These are phyloP conservation scores for Pocillopora grandis DNA, from an alignment of 92 coral and sea anemone genomes.

Conservation along the genomic window DNA sequence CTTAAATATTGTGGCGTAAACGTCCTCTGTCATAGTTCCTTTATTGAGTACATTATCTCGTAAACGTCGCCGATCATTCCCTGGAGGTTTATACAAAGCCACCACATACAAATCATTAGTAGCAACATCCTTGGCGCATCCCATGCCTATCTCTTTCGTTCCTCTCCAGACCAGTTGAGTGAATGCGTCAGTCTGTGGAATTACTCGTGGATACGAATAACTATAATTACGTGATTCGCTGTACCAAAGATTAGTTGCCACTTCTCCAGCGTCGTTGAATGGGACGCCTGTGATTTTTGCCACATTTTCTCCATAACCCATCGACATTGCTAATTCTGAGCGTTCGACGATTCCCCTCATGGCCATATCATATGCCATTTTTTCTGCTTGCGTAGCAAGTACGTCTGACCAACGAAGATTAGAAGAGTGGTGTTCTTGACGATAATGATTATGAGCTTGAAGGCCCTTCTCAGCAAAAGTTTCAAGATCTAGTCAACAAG, in stretches of 20 bases:
- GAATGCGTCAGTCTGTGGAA: slow-evolving; percentile 86
- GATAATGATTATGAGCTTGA: slow-evolving; percentile 81
- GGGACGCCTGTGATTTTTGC: slow-evolving; percentile 81
- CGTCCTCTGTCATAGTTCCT: slow-evolving; percentile 73
- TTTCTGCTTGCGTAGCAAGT: slow-evolving; percentile 91
- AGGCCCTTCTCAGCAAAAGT: slow-evolving; percentile 91
- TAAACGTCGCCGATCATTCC: slow-evolving; percentile 68
- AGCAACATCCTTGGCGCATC: slow-evolving; percentile 90
- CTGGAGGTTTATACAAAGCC: slow-evolving; percentile 88
- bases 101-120: slow-evolving; percentile 95
- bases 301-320: slow-evolving; percentile 91
- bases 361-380: slow-evolving; percentile 94
- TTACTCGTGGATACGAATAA: slow-evolving; percentile 85
- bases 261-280: slow-evolving; percentile 91
- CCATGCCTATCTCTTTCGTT: slow-evolving; percentile 88
- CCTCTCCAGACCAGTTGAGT: slow-evolving; percentile 90
- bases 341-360: slow-evolving; percentile 84
- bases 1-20: slow-evolving; percentile 87
- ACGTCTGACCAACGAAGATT: slow-evolving; percentile 93
- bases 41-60: slow-evolving; percentile 73
- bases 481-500: slow-evolving; percentile 73
- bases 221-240: slow-evolving; percentile 84
- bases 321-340: slow-evolving; percentile 57
- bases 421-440: slow-evolving; percentile 76
- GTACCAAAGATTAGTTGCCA: slow-evolving; percentile 91